Percentiles rank a stretch among this genome's conserved stretches.
These are phyloP conservation scores for Pelecanoides urinatrix DNA, from an alignment of 2,113 vertebrate species.

Conservation along the genomic window DNA sequence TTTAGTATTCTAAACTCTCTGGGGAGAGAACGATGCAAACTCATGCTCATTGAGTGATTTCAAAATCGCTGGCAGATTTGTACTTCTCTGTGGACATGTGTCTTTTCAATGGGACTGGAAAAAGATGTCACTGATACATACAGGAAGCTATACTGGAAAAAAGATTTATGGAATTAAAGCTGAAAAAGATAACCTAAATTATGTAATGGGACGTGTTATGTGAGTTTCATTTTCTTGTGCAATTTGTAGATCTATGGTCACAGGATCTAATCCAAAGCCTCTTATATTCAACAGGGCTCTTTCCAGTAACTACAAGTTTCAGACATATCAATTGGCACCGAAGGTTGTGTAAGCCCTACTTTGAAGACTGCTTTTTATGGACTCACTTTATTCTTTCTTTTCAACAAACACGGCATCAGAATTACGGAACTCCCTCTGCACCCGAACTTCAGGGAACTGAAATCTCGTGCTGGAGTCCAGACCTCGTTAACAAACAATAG, in stretches of 20 bases:
- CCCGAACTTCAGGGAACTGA: conserved; percentile 15
- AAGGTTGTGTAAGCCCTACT: background rate
- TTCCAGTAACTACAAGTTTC: background rate
- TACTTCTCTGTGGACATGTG: background rate
- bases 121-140: background rate
- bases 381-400: background rate
- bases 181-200: background rate
- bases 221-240: background rate
- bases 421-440: conserved; percentile 9
- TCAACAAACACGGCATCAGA: background rate
- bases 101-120: background rate
- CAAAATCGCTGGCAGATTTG: background rate
- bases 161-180: background rate
- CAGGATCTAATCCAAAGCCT: background rate
- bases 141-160: background rate
- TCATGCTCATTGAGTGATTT: background rate
- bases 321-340: background rate
- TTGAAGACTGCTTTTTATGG: background rate
- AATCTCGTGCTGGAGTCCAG: background rate
- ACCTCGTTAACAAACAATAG: conserved; percentile 42
- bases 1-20: background rate
- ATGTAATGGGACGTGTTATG: background rate
- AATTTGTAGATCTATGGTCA: background rate
- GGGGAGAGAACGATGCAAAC: background rate
- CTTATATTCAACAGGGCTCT: background rate